Percentiles rank a stretch among this genome's conserved stretches.
Evolutionary conservation across 2,888 invertebrate genomes (phyloP).

Genomic region (Spodoptera littoralis): DNA sequence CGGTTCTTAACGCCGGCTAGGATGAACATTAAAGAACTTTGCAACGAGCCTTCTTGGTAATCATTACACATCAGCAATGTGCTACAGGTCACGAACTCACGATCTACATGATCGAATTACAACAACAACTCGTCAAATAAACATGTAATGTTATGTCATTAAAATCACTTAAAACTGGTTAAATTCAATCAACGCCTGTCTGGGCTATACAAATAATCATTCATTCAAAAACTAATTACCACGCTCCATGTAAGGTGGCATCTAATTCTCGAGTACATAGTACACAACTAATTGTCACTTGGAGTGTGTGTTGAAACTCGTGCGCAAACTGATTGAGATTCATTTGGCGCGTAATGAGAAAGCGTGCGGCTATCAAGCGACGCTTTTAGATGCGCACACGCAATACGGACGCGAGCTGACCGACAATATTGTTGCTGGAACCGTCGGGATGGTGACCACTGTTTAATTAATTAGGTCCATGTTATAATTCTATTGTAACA

Average conservation of each 20-base stretch:
- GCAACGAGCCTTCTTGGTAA: neutral
- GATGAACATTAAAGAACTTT: neutral
- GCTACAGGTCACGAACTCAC: neutral
- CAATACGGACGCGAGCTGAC: constrained; percentile 44
- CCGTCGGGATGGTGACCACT: constrained; percentile 17
- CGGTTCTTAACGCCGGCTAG: neutral
- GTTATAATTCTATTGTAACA: constrained; percentile 1
- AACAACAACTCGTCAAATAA: constrained; percentile 4
- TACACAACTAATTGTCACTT: constrained; percentile 47
- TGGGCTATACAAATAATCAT: constrained; percentile 25
- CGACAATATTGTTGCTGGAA: constrained; percentile 28
- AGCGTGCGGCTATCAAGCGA: constrained; percentile 51
- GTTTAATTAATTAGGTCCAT: constrained; percentile 26
- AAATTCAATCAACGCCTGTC: constrained; percentile 35
- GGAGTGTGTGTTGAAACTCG: constrained; percentile 41
- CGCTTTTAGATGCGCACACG: constrained; percentile 49
- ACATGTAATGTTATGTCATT: constrained; percentile 3
- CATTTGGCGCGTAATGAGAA: constrained; percentile 59
- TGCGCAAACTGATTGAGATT: constrained; percentile 56
- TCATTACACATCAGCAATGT: too few species aligned
- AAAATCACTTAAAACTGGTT: constrained; percentile 14
- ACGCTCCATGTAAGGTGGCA: constrained; percentile 33
- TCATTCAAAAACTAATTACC: constrained; percentile 39
- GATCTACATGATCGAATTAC: constrained; percentile 1
- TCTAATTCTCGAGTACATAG: constrained; percentile 44